Base-by-base conservation (phyloP, 2,113 vertebrate genomes). In the Seriola dumerili region DNA sequence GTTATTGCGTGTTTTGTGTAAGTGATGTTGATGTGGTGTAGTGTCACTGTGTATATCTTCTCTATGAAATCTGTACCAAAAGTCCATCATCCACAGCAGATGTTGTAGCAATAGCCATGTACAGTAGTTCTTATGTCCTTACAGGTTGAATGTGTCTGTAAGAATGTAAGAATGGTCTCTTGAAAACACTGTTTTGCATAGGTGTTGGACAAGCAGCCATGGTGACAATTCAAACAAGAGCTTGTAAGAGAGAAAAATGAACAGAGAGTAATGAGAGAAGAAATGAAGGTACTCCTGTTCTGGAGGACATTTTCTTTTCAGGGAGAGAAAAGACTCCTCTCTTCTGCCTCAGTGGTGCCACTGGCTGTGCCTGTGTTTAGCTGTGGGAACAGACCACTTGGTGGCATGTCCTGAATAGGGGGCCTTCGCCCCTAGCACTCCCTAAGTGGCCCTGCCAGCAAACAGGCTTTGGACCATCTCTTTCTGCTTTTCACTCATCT, bases 381-480 rank as follows among this genome's bases (percentile, higher is more conserved):
- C 77, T 91, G 93, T 95, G 94, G 93, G 94, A 95, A 94, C 86
- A 87, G 80, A 80, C 85, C 85, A 80, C 87, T 87, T 69, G 59
- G 85, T 85, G 84, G 76, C 84, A 91, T 46, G n/a, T 63, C 79
- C 76, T 95, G 91, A 95, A 94, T 94, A 88, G 87, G 84, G 86
- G 84, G 84, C 86, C 91, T 91, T 76, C 75, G 61, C 57, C 86
- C 81, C 78, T 90, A 80, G 74, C 44, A 42, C 77, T 86, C 70
- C 69, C 25, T 77, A 65, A 91, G 87, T 86, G 88, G 85, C 55
- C 52, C 76, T 87, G 88, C 88, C 91, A 90, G 86, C 72, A 93
- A 85, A 91, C 79, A 78, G 58, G 81, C 76, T 81, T 73, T 81
- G 80, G 70, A 65, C 75, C 84, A 80, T 77, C 78, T 89, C 55